These are phyloP conservation scores for Rhynchophorus ferrugineus DNA, from an alignment of 1,140 invertebrate genomes.

Conservation along the genomic window DNA sequence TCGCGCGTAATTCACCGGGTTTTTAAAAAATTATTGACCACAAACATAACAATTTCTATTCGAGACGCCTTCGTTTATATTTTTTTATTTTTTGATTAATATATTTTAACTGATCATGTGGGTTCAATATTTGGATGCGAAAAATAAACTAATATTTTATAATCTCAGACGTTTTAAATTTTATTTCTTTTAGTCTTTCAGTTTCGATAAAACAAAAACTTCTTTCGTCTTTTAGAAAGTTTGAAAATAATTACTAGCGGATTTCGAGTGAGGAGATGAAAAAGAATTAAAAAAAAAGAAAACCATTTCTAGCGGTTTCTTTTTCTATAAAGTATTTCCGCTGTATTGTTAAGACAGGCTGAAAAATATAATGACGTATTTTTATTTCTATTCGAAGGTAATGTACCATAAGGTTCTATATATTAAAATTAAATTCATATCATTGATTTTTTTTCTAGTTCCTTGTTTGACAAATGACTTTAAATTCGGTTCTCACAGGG, in stretches of 20 bases:
- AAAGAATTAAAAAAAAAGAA: no score
- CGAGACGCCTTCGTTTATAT: no score
- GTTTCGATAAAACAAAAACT: neutral
- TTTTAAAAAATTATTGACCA: neutral
- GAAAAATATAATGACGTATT: neutral
- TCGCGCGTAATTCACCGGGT: neutral
- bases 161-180: no score
- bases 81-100: no score
- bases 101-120: no score
- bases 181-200: no score
- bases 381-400: neutral
- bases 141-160: no score
- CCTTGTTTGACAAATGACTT: neutral
- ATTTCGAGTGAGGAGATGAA: neutral
- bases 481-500: no score
- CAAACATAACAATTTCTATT: slow-evolving; percentile 3
- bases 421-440: neutral
- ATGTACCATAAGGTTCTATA: neutral
- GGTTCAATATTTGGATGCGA: no score
- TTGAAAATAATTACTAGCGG: neutral
- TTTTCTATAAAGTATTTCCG: neutral
- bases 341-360: neutral
- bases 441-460: neutral
- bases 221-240: neutral
- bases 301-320: neutral